Evolutionary conservation across 2,113 vertebrate genomes (phyloP), one percentile per base, ranked within the genome.

Genomic region (Orthonyx spaldingii): DNA sequence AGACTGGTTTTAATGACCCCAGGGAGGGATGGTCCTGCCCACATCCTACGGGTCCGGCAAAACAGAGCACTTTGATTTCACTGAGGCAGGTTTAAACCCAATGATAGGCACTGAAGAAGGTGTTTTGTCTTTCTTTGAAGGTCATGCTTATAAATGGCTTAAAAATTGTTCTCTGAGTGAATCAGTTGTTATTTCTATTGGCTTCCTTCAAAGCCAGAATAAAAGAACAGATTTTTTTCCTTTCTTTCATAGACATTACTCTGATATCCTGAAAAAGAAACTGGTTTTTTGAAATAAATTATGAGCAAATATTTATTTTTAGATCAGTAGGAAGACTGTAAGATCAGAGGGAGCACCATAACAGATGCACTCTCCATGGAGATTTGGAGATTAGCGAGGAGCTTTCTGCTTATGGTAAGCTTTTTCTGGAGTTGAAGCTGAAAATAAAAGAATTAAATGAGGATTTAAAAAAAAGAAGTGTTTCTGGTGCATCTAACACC

Each of bases 251-350:
- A 90, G 42, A 28, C 35, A 20, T 87, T 90, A 72, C 65, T 95
- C 35, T 93, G 85, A 63, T 90, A 81, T 44, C n/a, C 37, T 82
- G 69, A 84, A 96, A 94, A 82, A 92, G 66, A 85, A 95, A 70
- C 7, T 23, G 19, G 1, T 41, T 83, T 92, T 80, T 35, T 5
- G 46, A 76, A 79, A 69, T 39, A 75, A 91, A 74, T 35, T 35
- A 35, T 37, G 57, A 83, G 17, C 11, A 90, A 90, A 84, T 81
- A 77, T 21, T 55, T 75, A 90, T 84, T 92, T 93, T 95, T 94
- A 91, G 86, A 85, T 91, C 35, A 77, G 53, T 80, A 87, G n/a
- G 21, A 83, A 95, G 90, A 76, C 61, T 46, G 0, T 50, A 72
- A 82, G 92, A 96, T 94, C 84, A 94, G 93, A 93, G 70, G 47